Evolutionary conservation across 2,113 vertebrate species (phyloP).

Genomic region (Brachypteracias leptosomus): DNA sequence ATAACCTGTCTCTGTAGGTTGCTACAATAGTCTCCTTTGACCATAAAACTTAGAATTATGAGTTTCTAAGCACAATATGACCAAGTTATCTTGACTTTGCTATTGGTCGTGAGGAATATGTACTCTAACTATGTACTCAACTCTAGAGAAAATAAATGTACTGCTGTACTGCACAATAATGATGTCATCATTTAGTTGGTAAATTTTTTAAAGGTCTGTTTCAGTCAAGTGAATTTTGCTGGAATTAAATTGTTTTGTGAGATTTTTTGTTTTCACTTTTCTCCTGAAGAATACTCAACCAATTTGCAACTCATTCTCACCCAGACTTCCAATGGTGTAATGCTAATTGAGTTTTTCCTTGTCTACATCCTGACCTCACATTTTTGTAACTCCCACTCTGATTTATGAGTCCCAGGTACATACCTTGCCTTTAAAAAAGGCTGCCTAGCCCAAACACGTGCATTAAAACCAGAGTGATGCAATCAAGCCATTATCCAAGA

Average conservation of each 20-base stretch:
- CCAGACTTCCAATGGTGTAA: not conserved
- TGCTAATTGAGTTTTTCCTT: not conserved
- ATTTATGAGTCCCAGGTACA: not conserved
- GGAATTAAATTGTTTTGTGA: not conserved
- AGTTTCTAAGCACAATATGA: not conserved
- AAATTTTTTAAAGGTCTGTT: not conserved
- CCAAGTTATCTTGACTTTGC: not conserved
- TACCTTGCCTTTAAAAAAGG: not conserved
- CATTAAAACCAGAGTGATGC: not conserved
- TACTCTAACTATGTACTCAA: not conserved
- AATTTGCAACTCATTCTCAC: not conserved
- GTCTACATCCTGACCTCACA: not conserved
- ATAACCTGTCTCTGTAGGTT: not conserved
- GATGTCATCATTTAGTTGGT: not conserved
- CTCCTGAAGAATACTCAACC: not conserved
- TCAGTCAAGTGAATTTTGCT: not conserved
- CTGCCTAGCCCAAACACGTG: not conserved
- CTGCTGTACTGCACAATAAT: not conserved
- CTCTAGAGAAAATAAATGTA: not conserved
- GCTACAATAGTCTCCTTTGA: not conserved
- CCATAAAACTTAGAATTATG: not conserved
- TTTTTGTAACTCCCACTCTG: not conserved
- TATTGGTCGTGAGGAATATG: rapidly evolving
- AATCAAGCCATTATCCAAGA: not conserved
- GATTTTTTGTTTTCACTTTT: not conserved